phyloP scores from a whole-genome alignment of 2,888 invertebrate species.

The Phorcus lineatus region DNA sequence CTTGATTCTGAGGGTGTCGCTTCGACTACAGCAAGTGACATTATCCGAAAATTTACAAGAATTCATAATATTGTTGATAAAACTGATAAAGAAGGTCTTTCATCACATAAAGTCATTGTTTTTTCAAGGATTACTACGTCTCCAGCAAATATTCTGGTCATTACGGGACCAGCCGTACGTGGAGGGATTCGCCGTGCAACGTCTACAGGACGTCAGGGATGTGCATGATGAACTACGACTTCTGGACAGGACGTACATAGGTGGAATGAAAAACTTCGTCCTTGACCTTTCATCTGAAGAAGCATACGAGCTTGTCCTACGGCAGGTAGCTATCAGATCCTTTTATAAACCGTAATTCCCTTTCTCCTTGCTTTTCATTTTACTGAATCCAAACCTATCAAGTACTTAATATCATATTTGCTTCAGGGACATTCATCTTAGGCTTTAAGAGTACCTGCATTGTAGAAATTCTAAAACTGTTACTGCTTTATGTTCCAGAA shows the following conservation, averaged over 20 bases:
- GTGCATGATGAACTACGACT: constrained; percentile 63
- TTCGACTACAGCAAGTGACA: no score
- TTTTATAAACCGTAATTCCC: not conserved
- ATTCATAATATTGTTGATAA: no score
- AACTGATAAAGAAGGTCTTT: not conserved
- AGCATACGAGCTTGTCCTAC: constrained; percentile 57
- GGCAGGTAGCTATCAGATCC: constrained; percentile 54
- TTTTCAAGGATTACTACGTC: constrained; percentile 37
- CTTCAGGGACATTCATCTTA: no score
- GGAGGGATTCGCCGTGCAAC: constrained; percentile 42
- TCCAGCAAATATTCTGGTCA: constrained; percentile 42
- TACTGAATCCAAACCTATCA: no score
- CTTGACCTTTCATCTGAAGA: constrained; percentile 64
- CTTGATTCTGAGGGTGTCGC: no score
- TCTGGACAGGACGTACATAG: constrained; percentile 53
- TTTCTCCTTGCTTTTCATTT: not conserved
- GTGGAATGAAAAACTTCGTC: constrained; percentile 54
- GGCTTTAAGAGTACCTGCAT: no score
- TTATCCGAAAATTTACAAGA: no score
- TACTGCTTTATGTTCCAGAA: no score
- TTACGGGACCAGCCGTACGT: constrained; percentile 38
- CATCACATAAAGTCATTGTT: not conserved
- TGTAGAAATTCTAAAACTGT: no score
- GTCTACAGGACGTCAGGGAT: constrained; percentile 44
- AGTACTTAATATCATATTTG: no score